phyloP scores from a whole-genome alignment of 1,140 invertebrate genomes.

The Drosophila tropicalis region DNA sequence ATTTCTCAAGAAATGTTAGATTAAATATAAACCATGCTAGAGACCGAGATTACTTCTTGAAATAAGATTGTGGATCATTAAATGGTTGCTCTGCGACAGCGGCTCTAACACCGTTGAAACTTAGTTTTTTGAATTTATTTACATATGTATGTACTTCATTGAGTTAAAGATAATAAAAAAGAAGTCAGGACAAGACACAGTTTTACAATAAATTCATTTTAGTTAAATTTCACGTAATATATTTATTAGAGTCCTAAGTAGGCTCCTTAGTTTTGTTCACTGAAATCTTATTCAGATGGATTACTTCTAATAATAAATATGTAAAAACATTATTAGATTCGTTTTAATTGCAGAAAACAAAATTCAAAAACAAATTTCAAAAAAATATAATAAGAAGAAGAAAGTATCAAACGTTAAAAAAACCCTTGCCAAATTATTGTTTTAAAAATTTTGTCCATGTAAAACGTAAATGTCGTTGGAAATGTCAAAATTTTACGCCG shows the following conservation, averaged over 20 bases:
- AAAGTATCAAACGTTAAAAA: constrained; percentile 12
- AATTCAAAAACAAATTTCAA: not conserved
- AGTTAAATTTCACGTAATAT: not conserved
- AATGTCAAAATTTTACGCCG: constrained; percentile 35
- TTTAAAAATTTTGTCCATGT: constrained; percentile 1
- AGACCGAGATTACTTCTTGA: not conserved
- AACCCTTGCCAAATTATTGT: not conserved
- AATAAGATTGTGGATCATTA: no score
- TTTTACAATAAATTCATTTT: no score
- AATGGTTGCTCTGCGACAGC: no score
- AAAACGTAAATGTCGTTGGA: constrained; percentile 30
- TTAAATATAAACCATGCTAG: not conserved
- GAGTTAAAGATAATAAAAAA: no score
- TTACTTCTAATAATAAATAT: constrained; percentile 8
- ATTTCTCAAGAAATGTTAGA: not conserved
- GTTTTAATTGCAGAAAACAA: constrained; percentile 11
- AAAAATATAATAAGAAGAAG: not conserved
- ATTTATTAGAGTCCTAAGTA: not conserved
- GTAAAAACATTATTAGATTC: constrained; percentile 7
- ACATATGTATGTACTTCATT: no score
- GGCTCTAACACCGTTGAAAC: no score
- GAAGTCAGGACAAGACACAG: no score
- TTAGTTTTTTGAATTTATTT: no score
- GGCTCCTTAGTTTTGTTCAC: not conserved
- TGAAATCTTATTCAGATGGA: not conserved